Evolutionary conservation across 2,113 vertebrate genomes (phyloP), one percentile per base, ranked within the genome.

Genomic region (Neopipo cinnamomea): DNA sequence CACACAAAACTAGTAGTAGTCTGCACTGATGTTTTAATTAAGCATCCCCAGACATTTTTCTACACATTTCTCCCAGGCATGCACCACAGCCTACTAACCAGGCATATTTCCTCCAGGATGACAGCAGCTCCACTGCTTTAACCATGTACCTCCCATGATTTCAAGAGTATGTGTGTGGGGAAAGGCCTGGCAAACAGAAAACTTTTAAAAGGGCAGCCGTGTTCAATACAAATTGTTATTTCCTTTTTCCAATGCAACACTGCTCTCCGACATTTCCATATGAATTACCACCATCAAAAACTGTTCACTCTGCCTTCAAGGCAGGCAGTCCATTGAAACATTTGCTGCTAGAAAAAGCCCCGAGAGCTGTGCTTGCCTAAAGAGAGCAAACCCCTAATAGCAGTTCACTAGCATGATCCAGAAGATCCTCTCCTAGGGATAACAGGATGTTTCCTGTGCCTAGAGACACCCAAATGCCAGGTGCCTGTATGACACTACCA

Each of bases 11-110:
- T 87, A 92, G 72, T 78, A 91, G 93, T 41, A 88, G 76, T 92
- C 88, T 95, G 94, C 71, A 81, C 31, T 46, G 81, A 89, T 94
- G 80, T 91, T 96, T 96, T 96, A 96, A 96, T 96, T 96, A 95
- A 96, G 95, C 89, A 91, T 93, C 94, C 88, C 92, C 91, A 96
- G 95, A 93, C 46, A 39, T 91, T 91, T 89, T 95, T 92, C 80
- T 87, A 92, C 62, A 70, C 85, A 95, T 93, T 91, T 94, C 96
- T 96, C 94, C 83, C 70, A 96, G 86, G 95, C 86, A 97, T 62
- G 77, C 86, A 92, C 41, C 83, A 87, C 58, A 91, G 84, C 73
- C 70, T 91, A 67, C 67, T 93, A 96, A 94, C 49, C n/a, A 87
- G 83, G 77, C 66, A 19, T 78, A 28, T 68, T 94, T 95, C 41